phyloP scores from a whole-genome alignment of 53 echinoderm and acorn worm species.

The Arbacia lixula region DNA sequence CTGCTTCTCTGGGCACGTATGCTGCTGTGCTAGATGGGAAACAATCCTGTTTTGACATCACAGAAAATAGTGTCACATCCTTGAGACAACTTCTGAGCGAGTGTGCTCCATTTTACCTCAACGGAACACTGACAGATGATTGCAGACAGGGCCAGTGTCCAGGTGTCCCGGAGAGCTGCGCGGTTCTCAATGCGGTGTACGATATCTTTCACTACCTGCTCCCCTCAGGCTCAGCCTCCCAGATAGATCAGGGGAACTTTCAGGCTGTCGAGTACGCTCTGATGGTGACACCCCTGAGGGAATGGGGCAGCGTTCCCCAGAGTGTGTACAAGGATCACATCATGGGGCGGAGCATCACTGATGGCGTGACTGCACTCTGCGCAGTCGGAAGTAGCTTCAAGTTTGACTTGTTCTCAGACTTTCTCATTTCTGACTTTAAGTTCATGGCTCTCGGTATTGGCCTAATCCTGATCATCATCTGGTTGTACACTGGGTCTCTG shows the following conservation, averaged over 20 bases:
- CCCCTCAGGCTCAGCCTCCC: neutral
- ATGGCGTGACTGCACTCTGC: slow-evolving; percentile 64
- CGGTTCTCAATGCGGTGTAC: slow-evolving; percentile 68
- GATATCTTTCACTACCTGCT: slow-evolving; percentile 76
- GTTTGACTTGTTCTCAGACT: slow-evolving; percentile 69
- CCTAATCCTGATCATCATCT: slow-evolving; percentile 73
- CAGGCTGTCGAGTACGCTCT: slow-evolving; percentile 67
- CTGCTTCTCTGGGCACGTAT: slow-evolving; percentile 61
- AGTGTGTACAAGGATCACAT: slow-evolving; percentile 77
- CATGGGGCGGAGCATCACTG: slow-evolving; percentile 45
- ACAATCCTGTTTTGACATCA: slow-evolving; percentile 63
- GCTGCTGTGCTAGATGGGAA: slow-evolving; percentile 70
- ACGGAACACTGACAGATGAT: slow-evolving; percentile 53
- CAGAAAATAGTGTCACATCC: slow-evolving; percentile 53
- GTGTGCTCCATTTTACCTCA: slow-evolving; percentile 82
- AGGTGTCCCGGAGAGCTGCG: slow-evolving; percentile 72
- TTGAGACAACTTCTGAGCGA: slow-evolving; percentile 63
- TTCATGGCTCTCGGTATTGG: slow-evolving; percentile 66
- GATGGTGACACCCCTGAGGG: slow-evolving; percentile 68
- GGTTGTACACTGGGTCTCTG: slow-evolving; percentile 79
- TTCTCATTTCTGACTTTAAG: slow-evolving; percentile 64
- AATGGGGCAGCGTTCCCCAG: slow-evolving; percentile 41
- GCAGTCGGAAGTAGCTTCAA: slow-evolving; percentile 78
- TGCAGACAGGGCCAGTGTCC: slow-evolving; percentile 53
- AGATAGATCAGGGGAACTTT: slow-evolving; percentile 62